These are phyloP conservation scores for Neodiprion virginianus DNA, from an alignment of 1,140 invertebrate species.

Conservation along the genomic window DNA sequence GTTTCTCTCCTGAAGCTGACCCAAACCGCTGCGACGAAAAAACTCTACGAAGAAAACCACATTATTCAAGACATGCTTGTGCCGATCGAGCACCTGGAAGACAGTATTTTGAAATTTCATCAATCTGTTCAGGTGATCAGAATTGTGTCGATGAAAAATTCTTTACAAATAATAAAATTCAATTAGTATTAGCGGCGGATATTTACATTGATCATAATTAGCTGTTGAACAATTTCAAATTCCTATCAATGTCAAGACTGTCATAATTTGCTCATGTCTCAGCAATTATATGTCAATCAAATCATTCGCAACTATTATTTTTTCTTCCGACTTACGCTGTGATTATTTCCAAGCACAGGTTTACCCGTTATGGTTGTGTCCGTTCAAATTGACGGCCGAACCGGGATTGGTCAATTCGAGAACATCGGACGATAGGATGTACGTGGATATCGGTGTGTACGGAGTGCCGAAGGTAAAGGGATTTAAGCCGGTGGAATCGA, in stretches of 20 bases:
- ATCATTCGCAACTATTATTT: background rate
- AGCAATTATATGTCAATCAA: too few relatives aligned
- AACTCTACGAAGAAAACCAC: constrained; percentile 80
- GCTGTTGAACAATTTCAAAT: background rate
- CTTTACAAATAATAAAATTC: background rate
- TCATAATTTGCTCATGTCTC: too few relatives aligned
- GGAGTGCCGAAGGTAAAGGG: constrained; percentile 72
- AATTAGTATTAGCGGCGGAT: background rate
- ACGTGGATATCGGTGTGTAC: constrained; percentile 82
- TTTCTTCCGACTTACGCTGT: background rate
- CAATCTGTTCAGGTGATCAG: constrained; percentile 67
- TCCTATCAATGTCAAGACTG: background rate
- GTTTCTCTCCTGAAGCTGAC: constrained; percentile 84
- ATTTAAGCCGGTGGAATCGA: constrained; percentile 73
- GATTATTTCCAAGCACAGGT: constrained; percentile 61
- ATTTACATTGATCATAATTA: background rate
- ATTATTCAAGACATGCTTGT: constrained; percentile 88
- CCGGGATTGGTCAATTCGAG: constrained; percentile 76
- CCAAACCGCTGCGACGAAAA: constrained; percentile 75
- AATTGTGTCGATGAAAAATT: constrained; percentile 42
- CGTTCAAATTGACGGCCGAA: constrained; percentile 73
- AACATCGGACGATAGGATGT: constrained; percentile 66
- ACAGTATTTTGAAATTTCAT: constrained; percentile 72
- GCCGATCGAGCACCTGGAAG: constrained; percentile 69
- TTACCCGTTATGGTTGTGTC: constrained; percentile 87